Conservation (phyloP, 2,113 vertebrate genomes). For the Rhinolophus ferrumequinum region DNA sequence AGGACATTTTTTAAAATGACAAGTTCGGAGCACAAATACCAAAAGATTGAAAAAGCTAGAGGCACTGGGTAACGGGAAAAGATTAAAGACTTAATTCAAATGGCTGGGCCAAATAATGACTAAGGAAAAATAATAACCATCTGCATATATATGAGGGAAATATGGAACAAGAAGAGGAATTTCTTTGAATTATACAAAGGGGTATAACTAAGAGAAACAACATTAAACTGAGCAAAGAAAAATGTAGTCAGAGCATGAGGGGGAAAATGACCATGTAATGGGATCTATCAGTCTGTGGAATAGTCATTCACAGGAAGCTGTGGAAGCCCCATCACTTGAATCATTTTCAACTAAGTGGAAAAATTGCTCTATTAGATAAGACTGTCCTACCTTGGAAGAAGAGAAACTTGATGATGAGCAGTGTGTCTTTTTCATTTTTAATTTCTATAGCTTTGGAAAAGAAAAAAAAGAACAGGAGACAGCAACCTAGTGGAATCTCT, state of each 20-base stretch:
- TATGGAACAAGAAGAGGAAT: constrained; percentile 48
- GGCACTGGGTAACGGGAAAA: constrained; percentile 54
- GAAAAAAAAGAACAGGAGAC: constrained; percentile 37
- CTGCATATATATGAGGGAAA: constrained; percentile 67
- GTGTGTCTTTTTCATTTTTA: constrained; percentile 70
- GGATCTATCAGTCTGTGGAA: constrained; percentile 69
- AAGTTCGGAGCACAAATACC: constrained; percentile 43
- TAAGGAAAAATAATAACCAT: constrained; percentile 69
- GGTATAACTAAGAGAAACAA: constrained; percentile 56
- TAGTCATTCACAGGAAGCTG: constrained; percentile 56
- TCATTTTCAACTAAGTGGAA: constrained; percentile 67
- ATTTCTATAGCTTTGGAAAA: constrained; percentile 65
- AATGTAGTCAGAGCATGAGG: constrained; percentile 61
- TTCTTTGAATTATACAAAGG: constrained; percentile 54
- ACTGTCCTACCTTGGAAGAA: constrained; percentile 63
- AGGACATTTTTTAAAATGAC: neutral
- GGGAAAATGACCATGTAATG: constrained; percentile 60
- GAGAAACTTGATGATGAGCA: constrained; percentile 65
- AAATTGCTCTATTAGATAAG: constrained; percentile 58
- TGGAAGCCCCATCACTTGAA: constrained; percentile 64
- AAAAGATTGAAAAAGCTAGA: constrained; percentile 14
- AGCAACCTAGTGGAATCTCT: constrained; percentile 32
- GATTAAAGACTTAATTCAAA: constrained; percentile 54
- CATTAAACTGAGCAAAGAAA: constrained; percentile 73
- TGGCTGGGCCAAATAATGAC: constrained; percentile 60